Percentiles rank a stretch among this genome's conserved stretches.
Evolutionary conservation across 2,888 invertebrate genomes (phyloP).

Genomic region (Oscheius sp.): DNA sequence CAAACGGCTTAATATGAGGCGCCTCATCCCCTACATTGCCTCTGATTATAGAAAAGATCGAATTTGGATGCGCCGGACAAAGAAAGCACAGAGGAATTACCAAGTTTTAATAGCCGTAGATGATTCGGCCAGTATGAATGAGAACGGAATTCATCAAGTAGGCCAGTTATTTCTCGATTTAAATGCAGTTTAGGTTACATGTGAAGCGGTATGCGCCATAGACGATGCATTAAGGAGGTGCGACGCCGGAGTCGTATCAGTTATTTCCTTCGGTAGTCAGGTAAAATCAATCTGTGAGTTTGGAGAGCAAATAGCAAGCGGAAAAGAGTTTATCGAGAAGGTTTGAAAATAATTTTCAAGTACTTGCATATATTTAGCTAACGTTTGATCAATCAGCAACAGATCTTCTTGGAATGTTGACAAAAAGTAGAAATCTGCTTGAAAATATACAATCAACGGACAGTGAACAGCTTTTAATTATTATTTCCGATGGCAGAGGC

Average conservation of each 20-base stretch:
- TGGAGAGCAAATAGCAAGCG: slow-evolving; percentile 84
- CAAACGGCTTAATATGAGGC: slow-evolving; percentile 95
- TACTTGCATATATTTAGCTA: slow-evolving; percentile 21
- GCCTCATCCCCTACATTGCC: slow-evolving; percentile 97
- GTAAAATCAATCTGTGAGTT: slow-evolving; percentile 87
- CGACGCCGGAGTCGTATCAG: slow-evolving; percentile 85
- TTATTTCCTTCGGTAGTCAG: slow-evolving; percentile 87
- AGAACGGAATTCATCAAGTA: slow-evolving; percentile 76
- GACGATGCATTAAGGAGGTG: slow-evolving; percentile 81
- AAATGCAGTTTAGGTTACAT: slow-evolving; percentile 78
- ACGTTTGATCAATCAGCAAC: slow-evolving; percentile 89
- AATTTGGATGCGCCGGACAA: slow-evolving; percentile 95
- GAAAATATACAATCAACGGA: slow-evolving; percentile 42
- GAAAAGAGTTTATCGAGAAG: slow-evolving; percentile 75
- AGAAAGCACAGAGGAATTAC: slow-evolving; percentile 92
- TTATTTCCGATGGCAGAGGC: slow-evolving; percentile 93
- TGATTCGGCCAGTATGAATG: slow-evolving; percentile 82
- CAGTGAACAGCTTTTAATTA: slow-evolving; percentile 83
- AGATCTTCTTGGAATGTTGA: slow-evolving; percentile 75
- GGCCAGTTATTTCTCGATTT: not conserved
- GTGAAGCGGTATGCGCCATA: slow-evolving; percentile 91
- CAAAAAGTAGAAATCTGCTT: slow-evolving; percentile 33
- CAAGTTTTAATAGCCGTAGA: slow-evolving; percentile 95
- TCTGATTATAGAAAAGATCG: slow-evolving; percentile 98
- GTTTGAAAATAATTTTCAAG: not conserved